Conservation (phyloP, 2,888 invertebrate species). For the Callyntrura guangdongensis region DNA sequence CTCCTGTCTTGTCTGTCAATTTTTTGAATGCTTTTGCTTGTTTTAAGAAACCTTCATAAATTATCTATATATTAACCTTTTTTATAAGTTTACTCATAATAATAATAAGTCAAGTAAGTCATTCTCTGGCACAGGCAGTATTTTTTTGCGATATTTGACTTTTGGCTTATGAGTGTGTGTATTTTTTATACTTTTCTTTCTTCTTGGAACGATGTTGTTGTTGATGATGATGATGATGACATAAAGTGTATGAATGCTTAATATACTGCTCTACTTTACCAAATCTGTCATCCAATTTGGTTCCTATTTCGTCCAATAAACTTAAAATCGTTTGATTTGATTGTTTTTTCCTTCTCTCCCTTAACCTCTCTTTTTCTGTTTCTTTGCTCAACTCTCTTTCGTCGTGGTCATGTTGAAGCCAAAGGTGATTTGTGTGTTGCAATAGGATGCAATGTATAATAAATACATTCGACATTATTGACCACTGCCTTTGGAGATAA, state of each 20-base stretch:
- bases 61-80: no score
- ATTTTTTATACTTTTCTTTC: not conserved
- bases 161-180: not conserved
- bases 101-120: not conserved
- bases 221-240: not conserved
- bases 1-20: no score
- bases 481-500: not conserved
- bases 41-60: conserved; percentile 1
- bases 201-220: not conserved
- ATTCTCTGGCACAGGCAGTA: not conserved
- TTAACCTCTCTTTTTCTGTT: not conserved
- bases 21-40: not conserved
- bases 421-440: conserved; percentile 53
- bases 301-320: conserved; percentile 34
- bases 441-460: conserved; percentile 15
- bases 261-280: conserved; percentile 63
- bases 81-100: not conserved
- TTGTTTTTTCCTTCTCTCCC: not conserved
- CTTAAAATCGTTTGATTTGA: conserved; percentile 2
- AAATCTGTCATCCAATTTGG: conserved; percentile 54
- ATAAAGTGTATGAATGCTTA: not conserved
- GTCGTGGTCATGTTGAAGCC: conserved; percentile 25
- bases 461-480: not conserved
- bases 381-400: not conserved
- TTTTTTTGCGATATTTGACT: not conserved